phyloP scores from a whole-genome alignment of 2,797 vertebrate genomes.

The Salarias fasciatus region DNA sequence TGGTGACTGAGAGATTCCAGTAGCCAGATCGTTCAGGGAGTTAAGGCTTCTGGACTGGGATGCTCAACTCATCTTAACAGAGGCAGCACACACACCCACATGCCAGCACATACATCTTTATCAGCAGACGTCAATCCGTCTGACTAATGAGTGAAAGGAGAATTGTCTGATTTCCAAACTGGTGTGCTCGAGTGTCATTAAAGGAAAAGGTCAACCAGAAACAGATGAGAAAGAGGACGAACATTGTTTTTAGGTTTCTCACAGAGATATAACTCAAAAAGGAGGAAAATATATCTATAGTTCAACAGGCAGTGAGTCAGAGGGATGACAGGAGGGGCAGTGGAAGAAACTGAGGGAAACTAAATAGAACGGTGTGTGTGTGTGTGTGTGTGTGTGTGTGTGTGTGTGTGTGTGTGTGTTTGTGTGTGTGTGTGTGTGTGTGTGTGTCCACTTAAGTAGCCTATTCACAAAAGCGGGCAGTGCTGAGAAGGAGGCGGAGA shows the following conservation, averaged over 20 bases:
- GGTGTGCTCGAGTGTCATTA: conserved; percentile 25
- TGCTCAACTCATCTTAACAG: conserved; percentile 47
- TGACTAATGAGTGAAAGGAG: conserved; percentile 36
- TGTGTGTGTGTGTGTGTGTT: conserved; percentile 18
- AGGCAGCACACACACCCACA: conserved; percentile 40
- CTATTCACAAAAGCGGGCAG: conserved; percentile 67
- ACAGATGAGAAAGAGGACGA: conserved; percentile 4
- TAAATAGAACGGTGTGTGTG: too few relatives aligned
- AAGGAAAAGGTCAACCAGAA: conserved; percentile 3
- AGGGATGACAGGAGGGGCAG: conserved; percentile 23
- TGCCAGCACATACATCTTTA: conserved; percentile 39
- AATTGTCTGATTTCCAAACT: conserved; percentile 34
- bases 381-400: conserved; percentile 14
- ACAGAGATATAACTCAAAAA: too few relatives aligned
- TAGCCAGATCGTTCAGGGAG: conserved; percentile 55
- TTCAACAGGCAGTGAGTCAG: conserved; percentile 13
- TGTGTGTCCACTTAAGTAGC: conserved; percentile 54
- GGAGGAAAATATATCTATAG: conserved; percentile 17
- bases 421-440: conserved; percentile 16
- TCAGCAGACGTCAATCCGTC: conserved; percentile 64
- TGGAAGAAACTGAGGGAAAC: conserved; percentile 10
- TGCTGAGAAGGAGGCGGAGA: conserved; percentile 46
- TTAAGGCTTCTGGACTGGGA: conserved; percentile 72
- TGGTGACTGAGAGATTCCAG: conserved; percentile 68
- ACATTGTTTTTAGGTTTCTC: too few relatives aligned